Conservation (phyloP, 2,797 vertebrate species). For the Paedocypris micromegethes region DNA sequence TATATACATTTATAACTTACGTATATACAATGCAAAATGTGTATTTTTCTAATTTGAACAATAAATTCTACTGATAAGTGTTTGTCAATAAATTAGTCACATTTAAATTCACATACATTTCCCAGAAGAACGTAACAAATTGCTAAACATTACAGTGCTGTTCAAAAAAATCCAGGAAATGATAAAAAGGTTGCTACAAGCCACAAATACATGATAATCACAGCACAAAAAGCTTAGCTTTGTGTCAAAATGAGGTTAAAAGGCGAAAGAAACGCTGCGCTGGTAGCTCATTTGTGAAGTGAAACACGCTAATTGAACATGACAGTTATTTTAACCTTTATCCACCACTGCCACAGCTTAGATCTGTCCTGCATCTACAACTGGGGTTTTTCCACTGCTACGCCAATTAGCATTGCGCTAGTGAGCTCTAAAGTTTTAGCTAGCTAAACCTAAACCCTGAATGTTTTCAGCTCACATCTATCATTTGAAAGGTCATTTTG, state of each 20-base stretch:
- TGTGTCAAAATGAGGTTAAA: conserved; percentile 10
- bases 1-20: no score
- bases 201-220: conserved; percentile 15
- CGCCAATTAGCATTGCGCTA: conserved; percentile 54
- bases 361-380: conserved; percentile 42
- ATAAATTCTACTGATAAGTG: no score
- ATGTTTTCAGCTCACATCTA: conserved; percentile 51
- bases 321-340: conserved; percentile 41
- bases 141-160: no score
- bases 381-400: conserved; percentile 56
- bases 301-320: conserved; percentile 41
- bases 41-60: no score
- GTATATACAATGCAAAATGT: no score
- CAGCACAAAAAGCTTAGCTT: neutral
- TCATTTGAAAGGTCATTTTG: conserved; percentile 65
- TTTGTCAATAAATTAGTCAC: no score
- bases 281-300: conserved; percentile 24
- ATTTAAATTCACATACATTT: no score
- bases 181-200: conserved; percentile 5
- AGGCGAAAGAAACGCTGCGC: conserved; percentile 38
- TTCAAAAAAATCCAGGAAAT: no score
- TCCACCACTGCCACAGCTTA: conserved; percentile 45
- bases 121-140: no score
- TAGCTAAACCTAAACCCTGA: conserved; percentile 55
- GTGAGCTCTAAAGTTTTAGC: conserved; percentile 43